Conservation (phyloP, 2,113 vertebrate species). For the Ibidorhyncha struthersii region DNA sequence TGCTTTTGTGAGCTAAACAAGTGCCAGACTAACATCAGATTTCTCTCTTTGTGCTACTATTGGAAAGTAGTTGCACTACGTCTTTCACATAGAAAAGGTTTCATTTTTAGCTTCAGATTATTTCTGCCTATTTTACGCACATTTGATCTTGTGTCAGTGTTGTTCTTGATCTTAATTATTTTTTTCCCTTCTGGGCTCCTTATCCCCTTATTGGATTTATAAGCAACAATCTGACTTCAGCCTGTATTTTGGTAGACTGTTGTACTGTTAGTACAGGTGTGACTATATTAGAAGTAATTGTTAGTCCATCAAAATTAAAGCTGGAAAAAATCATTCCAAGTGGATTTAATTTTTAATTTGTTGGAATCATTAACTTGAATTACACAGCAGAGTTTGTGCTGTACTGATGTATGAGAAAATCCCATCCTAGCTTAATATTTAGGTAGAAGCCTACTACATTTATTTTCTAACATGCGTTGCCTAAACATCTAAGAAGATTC, state of each 20-base stretch:
- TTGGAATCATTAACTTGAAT: neutral
- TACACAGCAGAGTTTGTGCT: neutral
- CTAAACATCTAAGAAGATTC: neutral
- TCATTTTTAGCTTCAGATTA: neutral
- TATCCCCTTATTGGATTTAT: neutral
- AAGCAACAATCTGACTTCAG: neutral
- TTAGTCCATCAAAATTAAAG: neutral
- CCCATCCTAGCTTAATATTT: neutral
- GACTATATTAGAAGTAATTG: neutral
- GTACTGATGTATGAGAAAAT: neutral
- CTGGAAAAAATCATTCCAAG: neutral
- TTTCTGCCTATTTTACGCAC: neutral
- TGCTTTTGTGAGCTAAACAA: neutral
- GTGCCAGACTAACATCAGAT: neutral
- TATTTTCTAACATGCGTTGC: neutral
- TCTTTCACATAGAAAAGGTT: neutral
- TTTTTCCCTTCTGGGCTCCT: neutral
- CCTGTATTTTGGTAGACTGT: neutral
- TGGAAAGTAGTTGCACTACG: neutral
- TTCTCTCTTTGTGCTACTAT: neutral
- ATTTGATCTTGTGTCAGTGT: neutral
- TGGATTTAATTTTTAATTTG: neutral
- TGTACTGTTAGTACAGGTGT: neutral
- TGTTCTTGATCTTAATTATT: neutral
- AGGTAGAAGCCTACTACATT: neutral